These are phyloP conservation scores for Ganaspis sp. DNA, from an alignment of 1,140 invertebrate species.

Conservation along the genomic window DNA sequence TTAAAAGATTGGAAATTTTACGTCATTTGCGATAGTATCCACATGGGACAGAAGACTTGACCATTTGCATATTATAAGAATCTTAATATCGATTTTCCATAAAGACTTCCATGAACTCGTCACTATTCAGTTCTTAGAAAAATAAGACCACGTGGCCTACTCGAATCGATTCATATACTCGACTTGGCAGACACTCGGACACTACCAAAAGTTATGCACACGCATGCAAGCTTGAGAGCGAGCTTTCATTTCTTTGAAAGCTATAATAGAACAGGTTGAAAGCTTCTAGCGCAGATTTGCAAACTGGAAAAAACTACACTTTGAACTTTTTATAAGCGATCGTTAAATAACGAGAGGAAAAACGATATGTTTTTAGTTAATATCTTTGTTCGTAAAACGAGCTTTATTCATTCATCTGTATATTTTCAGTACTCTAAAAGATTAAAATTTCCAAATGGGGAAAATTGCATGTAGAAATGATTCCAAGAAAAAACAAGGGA, in stretches of 20 bases:
- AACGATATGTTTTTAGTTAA: too few species aligned
- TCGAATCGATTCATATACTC: slow-evolving; percentile 11
- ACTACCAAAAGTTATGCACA: neutral
- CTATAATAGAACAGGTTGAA: neutral
- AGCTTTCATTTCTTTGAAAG: neutral
- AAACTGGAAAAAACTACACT: neutral
- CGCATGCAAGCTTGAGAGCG: neutral
- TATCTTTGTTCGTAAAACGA: too few species aligned
- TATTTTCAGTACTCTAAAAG: too few species aligned
- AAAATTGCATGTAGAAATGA: too few species aligned
- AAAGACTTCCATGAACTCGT: slow-evolving; percentile 15
- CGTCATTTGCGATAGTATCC: neutral
- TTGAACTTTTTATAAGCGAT: too few species aligned
- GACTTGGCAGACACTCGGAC: slow-evolving; percentile 9
- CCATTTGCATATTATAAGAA: slow-evolving; percentile 16
- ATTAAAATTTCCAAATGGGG: too few species aligned
- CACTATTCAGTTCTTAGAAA: slow-evolving; percentile 17
- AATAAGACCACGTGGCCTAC: neutral
- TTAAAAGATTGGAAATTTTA: neutral
- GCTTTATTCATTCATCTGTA: too few species aligned
- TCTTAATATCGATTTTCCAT: slow-evolving; percentile 15
- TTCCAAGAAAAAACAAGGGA: too few species aligned
- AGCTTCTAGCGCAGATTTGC: neutral
- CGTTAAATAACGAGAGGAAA: too few species aligned
- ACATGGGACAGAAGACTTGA: neutral